Percentiles rank a stretch among this genome's conserved stretches.
Evolutionary conservation across 2,113 vertebrate genomes (phyloP).

Genomic region (Eupsittula cactorum): DNA sequence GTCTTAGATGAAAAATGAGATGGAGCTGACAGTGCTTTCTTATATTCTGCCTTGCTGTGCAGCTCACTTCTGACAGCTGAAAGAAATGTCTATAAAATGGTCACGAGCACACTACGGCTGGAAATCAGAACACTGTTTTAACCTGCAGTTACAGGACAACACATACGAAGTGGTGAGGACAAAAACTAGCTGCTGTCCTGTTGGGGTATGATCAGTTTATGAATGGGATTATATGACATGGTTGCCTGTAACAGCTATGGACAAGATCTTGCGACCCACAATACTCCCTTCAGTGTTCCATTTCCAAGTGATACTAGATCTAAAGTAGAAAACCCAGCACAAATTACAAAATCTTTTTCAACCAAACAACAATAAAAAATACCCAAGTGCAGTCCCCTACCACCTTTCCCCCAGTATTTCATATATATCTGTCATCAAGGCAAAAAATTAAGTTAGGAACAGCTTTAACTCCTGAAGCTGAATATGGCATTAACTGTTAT

Average conservation of each 20-base stretch:
- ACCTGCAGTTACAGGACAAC: neutral
- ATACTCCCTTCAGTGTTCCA: accelerated
- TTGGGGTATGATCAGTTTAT: neutral
- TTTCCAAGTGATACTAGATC: neutral
- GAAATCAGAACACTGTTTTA: neutral
- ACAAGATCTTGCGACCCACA: neutral
- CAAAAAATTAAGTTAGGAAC: neutral
- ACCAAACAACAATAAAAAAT: neutral
- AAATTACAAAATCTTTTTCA: neutral
- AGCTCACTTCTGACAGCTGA: slow-evolving; percentile 1
- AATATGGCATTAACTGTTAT: slow-evolving; percentile 16
- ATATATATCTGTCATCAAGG: neutral
- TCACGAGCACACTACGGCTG: accelerated
- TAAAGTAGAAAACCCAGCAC: neutral
- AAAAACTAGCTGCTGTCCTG: neutral
- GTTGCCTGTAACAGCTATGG: neutral
- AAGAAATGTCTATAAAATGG: neutral
- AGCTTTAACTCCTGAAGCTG: neutral
- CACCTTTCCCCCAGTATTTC: neutral
- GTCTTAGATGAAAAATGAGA: slow-evolving; percentile 47
- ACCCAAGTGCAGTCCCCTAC: neutral
- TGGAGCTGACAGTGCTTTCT: slow-evolving; percentile 29
- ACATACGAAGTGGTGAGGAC: neutral
- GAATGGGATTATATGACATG: neutral
- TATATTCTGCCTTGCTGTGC: neutral